Evolutionary conservation across 1,140 invertebrate genomes (phyloP).

Genomic region (Drosophila pseudoananassae): DNA sequence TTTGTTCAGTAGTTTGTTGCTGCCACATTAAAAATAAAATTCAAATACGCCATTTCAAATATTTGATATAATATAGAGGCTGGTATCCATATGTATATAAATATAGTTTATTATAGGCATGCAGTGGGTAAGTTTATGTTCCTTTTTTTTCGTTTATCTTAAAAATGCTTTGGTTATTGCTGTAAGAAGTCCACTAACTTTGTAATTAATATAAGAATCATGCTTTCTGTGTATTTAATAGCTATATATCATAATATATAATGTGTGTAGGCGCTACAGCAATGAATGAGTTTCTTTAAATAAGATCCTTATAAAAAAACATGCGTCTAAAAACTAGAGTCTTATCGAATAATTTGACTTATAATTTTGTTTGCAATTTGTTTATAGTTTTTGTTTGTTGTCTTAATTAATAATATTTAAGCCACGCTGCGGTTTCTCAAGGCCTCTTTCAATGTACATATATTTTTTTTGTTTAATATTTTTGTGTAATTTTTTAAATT

Average conservation of each 20-base stretch:
- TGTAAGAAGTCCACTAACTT: constrained; percentile 76
- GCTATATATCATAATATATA: constrained; percentile 14
- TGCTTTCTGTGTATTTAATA: constrained; percentile 31
- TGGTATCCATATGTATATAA: constrained; percentile 1
- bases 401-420: constrained; percentile 48
- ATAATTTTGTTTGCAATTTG: constrained; percentile 12
- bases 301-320: constrained; percentile 29
- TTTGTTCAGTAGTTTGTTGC: constrained; percentile 39
- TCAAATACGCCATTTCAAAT: constrained; percentile 1
- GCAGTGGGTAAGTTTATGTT: constrained; percentile 15
- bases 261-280: constrained; percentile 44
- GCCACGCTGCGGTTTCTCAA: constrained; percentile 74
- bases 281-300: constrained; percentile 53
- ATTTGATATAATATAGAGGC: constrained; percentile 3
- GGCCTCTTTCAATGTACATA: constrained; percentile 70
- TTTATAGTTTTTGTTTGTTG: constrained; percentile 10
- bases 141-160: constrained; percentile 31
- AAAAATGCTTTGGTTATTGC: constrained; percentile 81
- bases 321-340: constrained; percentile 17
- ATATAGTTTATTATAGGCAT: constrained; percentile 28
- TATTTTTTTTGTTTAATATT: constrained; percentile 3
- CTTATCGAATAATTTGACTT: constrained; percentile 23
- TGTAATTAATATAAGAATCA: constrained; percentile 44
- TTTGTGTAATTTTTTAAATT: constrained; percentile 7
- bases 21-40: constrained; percentile 24